Evolutionary conservation across 2,888 invertebrate species (phyloP).

Genomic region (Sarcophaga subvicina): DNA sequence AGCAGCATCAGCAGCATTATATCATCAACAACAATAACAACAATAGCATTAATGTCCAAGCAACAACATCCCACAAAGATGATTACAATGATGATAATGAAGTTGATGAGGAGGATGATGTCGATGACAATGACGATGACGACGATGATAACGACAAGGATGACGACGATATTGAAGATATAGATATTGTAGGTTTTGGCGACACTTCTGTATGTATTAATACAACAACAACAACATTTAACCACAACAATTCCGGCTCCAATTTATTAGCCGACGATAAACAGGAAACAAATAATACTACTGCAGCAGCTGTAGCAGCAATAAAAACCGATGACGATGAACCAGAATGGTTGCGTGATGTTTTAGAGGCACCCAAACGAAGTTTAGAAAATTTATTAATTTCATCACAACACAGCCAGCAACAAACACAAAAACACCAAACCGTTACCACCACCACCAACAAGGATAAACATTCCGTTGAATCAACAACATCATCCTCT

Average conservation of each 20-base stretch:
- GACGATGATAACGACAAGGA: constrained; percentile 69
- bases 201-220: constrained; percentile 71
- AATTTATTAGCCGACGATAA: constrained; percentile 70
- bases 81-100: constrained; percentile 43
- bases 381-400: constrained; percentile 79
- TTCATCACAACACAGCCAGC: constrained; percentile 62
- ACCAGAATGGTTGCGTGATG: constrained; percentile 84
- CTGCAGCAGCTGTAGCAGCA: constrained; percentile 72
- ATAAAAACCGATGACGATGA: constrained; percentile 81
- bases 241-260: constrained; percentile 71
- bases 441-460: constrained; percentile 12
- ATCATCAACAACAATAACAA: constrained; percentile 44
- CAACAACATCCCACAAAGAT: constrained; percentile 62
- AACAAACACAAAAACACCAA: constrained; percentile 35
- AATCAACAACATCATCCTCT: constrained; percentile 53
- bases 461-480: constrained; percentile 70
- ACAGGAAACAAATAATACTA: constrained; percentile 62
- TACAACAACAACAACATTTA: constrained; percentile 70
- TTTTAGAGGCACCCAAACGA: constrained; percentile 83
- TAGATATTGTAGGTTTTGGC: constrained; percentile 77
- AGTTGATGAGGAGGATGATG: constrained; percentile 61
- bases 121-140: constrained; percentile 56
- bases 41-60: constrained; percentile 50
- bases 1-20: constrained; percentile 41
- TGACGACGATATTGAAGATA: constrained; percentile 77